Percentiles rank a stretch among this genome's conserved stretches.
Evolutionary conservation across 2,797 vertebrate genomes (phyloP).

Genomic region (Diceros bicornis): DNA sequence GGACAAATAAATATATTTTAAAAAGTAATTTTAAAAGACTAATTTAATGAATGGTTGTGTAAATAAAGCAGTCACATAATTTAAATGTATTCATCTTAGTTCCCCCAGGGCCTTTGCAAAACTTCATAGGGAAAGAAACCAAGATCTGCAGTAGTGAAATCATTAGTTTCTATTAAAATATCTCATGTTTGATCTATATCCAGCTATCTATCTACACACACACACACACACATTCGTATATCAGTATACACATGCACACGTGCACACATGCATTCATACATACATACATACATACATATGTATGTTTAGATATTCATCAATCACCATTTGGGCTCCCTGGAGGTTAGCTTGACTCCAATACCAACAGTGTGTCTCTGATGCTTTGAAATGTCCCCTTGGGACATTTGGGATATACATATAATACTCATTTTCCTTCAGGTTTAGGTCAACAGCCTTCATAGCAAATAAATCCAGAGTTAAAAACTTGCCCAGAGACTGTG

Average conservation of each 20-base stretch:
- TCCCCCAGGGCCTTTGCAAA: background rate
- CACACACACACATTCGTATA: background rate
- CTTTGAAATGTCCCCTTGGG: background rate
- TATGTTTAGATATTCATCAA: background rate
- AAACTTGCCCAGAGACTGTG: background rate
- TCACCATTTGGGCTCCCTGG: background rate
- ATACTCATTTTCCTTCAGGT: background rate
- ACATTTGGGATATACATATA: background rate
- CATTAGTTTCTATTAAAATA: background rate
- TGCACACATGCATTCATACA: background rate
- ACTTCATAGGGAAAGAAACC: background rate
- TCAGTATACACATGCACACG: background rate
- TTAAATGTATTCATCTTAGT: background rate
- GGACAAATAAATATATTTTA: background rate
- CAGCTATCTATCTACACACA: background rate
- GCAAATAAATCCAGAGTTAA: background rate
- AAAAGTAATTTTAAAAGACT: background rate
- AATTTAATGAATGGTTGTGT: background rate
- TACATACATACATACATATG: background rate
- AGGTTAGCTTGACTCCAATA: background rate
- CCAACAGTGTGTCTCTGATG: background rate
- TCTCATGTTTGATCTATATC: background rate
- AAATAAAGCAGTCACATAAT: background rate
- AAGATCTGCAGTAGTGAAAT: background rate
- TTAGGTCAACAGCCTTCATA: background rate